A percentile compares a stretch with the other conserved stretches of the same genome.
phyloP scores from a whole-genome alignment of 2,113 vertebrate species.

The Notechis scutatus region DNA sequence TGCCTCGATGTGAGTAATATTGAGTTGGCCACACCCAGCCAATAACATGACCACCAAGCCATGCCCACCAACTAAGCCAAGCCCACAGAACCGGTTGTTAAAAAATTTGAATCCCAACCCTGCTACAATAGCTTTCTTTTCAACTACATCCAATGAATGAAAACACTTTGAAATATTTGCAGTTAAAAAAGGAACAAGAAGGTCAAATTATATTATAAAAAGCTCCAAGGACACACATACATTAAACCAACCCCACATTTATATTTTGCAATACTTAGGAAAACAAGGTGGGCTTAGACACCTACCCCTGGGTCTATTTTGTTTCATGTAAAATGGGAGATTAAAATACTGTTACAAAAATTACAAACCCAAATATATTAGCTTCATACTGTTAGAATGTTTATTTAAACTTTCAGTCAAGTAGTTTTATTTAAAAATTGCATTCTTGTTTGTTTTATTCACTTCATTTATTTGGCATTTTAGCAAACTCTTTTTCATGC shows the following conservation, averaged over 20 bases:
- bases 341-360: background rate
- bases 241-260: background rate
- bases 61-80: too few species aligned
- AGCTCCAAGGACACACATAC: background rate
- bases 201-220: background rate
- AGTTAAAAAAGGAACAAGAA: slow-evolving; percentile 29
- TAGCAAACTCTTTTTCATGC: slow-evolving; percentile 47
- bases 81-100: too few species aligned
- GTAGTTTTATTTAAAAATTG: slow-evolving; percentile 52
- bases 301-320: background rate
- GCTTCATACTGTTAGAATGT: background rate
- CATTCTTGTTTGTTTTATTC: slow-evolving; percentile 48
- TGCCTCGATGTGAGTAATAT: too few species aligned
- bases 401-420: slow-evolving; percentile 43
- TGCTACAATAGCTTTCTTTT: slow-evolving; percentile 23
- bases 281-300: background rate
- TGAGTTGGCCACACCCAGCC: too few species aligned
- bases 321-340: background rate
- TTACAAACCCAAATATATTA: slow-evolving; percentile 29
- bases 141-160: slow-evolving; percentile 17
- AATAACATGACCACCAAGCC: too few species aligned
- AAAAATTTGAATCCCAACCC: too few species aligned
- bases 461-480: slow-evolving; percentile 47
- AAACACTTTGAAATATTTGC: slow-evolving; percentile 31
- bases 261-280: background rate